Conservation (phyloP, 2,113 vertebrate species). For the Isichthys henryi region DNA sequence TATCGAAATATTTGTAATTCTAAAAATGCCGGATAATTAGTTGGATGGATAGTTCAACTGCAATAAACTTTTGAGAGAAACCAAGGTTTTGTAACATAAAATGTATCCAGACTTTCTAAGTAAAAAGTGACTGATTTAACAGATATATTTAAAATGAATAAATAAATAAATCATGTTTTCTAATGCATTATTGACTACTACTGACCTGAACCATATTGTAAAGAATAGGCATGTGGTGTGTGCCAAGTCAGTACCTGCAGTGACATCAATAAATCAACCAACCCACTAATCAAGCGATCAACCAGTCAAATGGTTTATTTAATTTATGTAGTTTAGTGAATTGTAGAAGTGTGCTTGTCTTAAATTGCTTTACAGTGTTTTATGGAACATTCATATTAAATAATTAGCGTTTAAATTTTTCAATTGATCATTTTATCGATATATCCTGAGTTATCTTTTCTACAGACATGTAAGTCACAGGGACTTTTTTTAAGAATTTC, state of each 20-base stretch:
- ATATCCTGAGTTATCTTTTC: neutral
- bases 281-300: neutral
- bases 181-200: neutral
- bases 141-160: neutral
- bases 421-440: neutral
- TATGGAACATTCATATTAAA: neutral
- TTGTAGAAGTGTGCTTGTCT: neutral
- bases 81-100: neutral
- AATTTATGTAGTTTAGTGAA: neutral
- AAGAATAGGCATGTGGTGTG: neutral
- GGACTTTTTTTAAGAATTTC: neutral
- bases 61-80: neutral
- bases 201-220: neutral
- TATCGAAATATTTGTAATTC: neutral
- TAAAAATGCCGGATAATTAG: neutral
- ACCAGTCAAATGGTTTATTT: neutral
- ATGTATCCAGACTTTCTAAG: neutral
- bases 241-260: neutral
- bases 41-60: neutral
- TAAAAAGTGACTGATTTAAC: neutral
- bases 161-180: neutral
- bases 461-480: neutral
- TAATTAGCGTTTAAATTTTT: neutral
- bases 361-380: neutral
- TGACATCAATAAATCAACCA: neutral